A percentile compares a stretch with the other conserved stretches of the same genome.
Conservation (phyloP, 2,797 vertebrate genomes). For the Cynodonichthys magdalenae region DNA sequence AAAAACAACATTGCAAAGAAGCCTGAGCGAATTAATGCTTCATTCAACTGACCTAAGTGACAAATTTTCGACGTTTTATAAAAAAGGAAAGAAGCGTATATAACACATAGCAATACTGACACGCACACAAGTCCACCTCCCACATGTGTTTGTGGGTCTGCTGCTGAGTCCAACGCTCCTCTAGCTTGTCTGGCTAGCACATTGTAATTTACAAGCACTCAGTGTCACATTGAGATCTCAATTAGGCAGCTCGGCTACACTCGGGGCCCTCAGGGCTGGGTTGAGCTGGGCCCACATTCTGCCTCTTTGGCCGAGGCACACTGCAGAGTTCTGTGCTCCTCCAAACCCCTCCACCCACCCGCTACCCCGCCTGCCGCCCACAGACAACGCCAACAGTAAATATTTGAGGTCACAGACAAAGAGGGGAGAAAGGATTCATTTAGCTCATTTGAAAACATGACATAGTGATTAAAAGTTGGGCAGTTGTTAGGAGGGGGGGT, state of each 20-base stretch:
- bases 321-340: conserved; percentile 52
- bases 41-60: too few species aligned
- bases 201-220: conserved; percentile 82
- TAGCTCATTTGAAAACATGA: conserved; percentile 77
- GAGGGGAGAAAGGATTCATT: conserved; percentile 73
- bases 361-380: conserved; percentile 47
- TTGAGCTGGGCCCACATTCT: conserved; percentile 54
- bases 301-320: conserved; percentile 60
- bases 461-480: conserved; percentile 72
- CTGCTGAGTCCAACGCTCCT: conserved; percentile 64
- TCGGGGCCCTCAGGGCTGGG: conserved; percentile 61
- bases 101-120: conserved; percentile 21
- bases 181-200: conserved; percentile 74
- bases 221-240: conserved; percentile 84
- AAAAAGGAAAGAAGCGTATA: conserved; percentile 16
- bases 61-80: conserved; percentile 14
- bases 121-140: conserved; percentile 14
- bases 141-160: conserved; percentile 60
- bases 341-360: conserved; percentile 44
- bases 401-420: conserved; percentile 81
- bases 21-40: too few species aligned
- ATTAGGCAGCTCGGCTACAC: conserved; percentile 75
- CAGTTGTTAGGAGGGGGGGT: conserved; percentile 22
- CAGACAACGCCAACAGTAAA: conserved; percentile 80
- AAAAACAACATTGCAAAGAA: too few species aligned